A percentile compares a stretch with the other conserved stretches of the same genome.
phyloP scores from a whole-genome alignment of 2,113 vertebrate species.

The Miniopterus natalensis region DNA sequence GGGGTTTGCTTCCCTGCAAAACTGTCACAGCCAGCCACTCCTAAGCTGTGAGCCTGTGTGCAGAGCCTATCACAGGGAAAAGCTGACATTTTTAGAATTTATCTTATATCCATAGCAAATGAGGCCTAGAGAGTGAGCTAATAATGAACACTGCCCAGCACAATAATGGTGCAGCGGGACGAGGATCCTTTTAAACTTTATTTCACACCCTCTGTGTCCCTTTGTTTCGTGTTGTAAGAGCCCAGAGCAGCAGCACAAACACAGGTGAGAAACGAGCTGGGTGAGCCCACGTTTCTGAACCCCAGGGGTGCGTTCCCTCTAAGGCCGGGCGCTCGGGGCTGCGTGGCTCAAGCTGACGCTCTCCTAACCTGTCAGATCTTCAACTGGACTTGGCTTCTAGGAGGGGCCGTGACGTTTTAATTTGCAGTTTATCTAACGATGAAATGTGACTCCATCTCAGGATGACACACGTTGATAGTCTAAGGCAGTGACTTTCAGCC shows the following conservation, averaged over 20 bases:
- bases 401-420: background rate
- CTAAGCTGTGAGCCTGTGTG: background rate
- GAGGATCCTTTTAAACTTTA: background rate
- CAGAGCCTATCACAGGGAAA: background rate
- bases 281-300: background rate
- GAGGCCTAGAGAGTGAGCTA: background rate
- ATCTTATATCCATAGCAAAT: background rate
- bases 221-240: background rate
- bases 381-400: background rate
- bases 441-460: conserved; percentile 23
- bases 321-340: background rate
- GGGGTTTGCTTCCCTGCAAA: background rate
- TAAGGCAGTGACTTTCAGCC: background rate
- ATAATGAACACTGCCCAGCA: background rate
- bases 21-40: background rate
- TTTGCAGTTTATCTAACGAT: background rate
- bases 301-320: background rate
- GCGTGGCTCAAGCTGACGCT: background rate
- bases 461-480: background rate
- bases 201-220: background rate
- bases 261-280: background rate
- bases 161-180: background rate
- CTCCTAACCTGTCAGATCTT: background rate
- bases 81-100: background rate
- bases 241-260: background rate